Evolutionary conservation across 2,888 invertebrate species (phyloP).

Genomic region (Helicoverpa assulta): DNA sequence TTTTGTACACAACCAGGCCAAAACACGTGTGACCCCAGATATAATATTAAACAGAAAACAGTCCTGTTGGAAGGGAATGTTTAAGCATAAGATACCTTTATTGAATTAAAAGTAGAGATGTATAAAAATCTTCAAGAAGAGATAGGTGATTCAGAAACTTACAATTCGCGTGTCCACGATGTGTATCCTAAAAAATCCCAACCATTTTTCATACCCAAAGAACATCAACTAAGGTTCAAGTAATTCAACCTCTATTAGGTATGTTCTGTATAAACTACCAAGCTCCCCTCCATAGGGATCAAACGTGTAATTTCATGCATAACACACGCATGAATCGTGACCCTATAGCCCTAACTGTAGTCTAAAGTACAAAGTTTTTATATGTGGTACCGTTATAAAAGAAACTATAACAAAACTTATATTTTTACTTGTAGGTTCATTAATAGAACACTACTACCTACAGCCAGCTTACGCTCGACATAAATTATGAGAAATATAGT

Average conservation of each 20-base stretch:
- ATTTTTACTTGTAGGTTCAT: constrained; percentile 9
- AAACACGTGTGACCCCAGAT: constrained; percentile 69
- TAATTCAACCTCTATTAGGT: constrained; percentile 7
- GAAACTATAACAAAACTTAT: constrained; percentile 11
- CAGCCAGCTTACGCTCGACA: constrained; percentile 23
- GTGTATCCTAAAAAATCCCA: no score
- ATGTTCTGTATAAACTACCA: constrained; percentile 21
- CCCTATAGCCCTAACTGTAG: constrained; percentile 8
- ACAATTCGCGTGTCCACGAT: no score
- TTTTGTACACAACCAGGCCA: constrained; percentile 68
- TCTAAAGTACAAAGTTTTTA: constrained; percentile 24
- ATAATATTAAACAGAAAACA: constrained; percentile 50
- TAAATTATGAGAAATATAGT: constrained; percentile 42
- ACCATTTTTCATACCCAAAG: no score
- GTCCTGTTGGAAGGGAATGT: constrained; percentile 33
- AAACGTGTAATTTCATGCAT: constrained; percentile 35
- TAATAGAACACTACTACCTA: constrained; percentile 18
- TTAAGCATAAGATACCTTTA: constrained; percentile 24
- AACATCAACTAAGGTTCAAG: background rate
- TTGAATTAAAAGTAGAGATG: background rate
- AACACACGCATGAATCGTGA: constrained; percentile 31
- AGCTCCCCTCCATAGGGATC: background rate
- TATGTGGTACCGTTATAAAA: constrained; percentile 27
- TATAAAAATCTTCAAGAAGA: background rate
- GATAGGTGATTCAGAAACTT: background rate